Percentiles rank a stretch among this genome's conserved stretches.
Conservation (phyloP, 2,113 vertebrate genomes). For the Larimichthys polyactis region DNA sequence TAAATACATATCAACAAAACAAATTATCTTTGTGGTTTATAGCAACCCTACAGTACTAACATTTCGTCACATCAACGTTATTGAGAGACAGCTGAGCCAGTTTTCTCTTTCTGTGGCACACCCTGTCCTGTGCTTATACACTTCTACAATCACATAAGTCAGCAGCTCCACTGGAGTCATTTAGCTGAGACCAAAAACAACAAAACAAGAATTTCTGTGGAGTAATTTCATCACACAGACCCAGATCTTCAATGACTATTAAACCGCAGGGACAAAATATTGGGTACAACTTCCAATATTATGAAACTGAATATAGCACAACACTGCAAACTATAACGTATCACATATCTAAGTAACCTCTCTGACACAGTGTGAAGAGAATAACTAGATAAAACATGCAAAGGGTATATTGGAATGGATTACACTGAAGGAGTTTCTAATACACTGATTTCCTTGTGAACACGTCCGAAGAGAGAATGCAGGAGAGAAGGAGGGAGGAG, state of each 20-base stretch:
- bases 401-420: not conserved
- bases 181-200: not conserved
- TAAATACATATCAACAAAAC: constrained; percentile 1
- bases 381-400: not conserved
- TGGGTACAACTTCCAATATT: not conserved
- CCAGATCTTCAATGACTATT: not conserved
- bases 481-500: not conserved
- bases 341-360: not conserved
- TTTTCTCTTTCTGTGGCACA: constrained; percentile 41
- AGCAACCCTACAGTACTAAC: not conserved
- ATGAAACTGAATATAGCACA: not conserved
- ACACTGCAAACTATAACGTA: not conserved
- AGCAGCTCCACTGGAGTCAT: not conserved
- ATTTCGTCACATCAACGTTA: not conserved
- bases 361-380: not conserved
- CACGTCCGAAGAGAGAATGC: constrained; percentile 23
- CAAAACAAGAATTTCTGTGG: not conserved
- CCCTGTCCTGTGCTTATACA: constrained; percentile 32
- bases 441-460: not conserved
- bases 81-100: not conserved
- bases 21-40: not conserved
- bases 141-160: constrained; percentile 8
- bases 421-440: not conserved
- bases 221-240: not conserved
- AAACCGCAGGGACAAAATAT: not conserved